phyloP scores from a whole-genome alignment of 2,797 vertebrate genomes.

The Onychomys torridus region DNA sequence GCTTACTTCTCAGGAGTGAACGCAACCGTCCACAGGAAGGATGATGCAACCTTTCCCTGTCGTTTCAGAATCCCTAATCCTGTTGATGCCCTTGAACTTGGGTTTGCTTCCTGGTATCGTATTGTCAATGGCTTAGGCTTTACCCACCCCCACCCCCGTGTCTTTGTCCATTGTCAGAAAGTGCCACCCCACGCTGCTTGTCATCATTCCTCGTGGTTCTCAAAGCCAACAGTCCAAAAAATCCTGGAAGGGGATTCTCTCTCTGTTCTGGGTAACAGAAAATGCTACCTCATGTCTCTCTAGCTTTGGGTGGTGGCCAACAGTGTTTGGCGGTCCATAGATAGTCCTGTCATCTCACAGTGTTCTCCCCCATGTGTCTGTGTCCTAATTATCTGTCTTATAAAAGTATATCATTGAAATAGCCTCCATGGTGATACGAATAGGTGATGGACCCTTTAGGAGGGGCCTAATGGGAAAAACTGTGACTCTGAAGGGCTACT shows the following conservation, averaged over 20 bases:
- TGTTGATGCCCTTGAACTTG: background rate
- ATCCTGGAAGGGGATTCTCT: background rate
- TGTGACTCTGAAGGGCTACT: background rate
- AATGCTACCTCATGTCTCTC: background rate
- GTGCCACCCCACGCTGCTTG: background rate
- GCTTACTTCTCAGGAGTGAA: background rate
- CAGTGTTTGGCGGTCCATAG: no score
- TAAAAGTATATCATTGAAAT: background rate
- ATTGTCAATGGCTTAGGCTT: background rate
- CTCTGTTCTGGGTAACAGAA: background rate
- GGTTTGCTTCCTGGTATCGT: background rate
- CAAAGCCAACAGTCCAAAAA: background rate
- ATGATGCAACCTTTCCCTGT: background rate
- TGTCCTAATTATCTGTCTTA: background rate
- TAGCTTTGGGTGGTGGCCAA: background rate
- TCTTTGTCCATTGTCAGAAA: background rate
- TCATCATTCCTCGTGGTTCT: background rate
- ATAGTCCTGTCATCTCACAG: background rate
- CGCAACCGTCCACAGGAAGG: fast-evolving
- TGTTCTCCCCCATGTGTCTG: background rate
- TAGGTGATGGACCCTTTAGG: background rate
- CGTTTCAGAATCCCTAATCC: background rate
- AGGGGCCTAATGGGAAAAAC: background rate
- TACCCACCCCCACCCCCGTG: no score
- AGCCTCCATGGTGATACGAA: background rate